Evolutionary conservation across 2,888 invertebrate genomes (phyloP), one percentile per base, ranked within the genome.

Genomic region (Amiota communis): DNA sequence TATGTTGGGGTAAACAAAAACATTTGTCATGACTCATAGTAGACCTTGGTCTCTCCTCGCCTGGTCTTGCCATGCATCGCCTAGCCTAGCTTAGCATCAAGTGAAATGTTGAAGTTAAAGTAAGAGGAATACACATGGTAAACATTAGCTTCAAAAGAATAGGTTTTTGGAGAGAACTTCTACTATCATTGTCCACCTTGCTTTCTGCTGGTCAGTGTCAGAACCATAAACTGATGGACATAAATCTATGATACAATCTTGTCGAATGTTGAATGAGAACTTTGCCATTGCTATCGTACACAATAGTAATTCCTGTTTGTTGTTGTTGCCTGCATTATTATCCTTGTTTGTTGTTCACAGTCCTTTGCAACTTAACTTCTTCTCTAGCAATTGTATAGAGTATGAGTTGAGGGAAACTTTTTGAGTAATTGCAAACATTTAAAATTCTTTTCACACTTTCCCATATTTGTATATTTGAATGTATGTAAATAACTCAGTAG

Each of bases 1-100:
- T 83, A 83, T 83, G 83, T 85, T 84, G 80, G 83, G 86, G 83
- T 83, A 83, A 83, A 83, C 83, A 83, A 83, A 83, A 84, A 83
- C 83, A 83, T 83, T 83, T 83, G 83, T 83, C 83, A 83, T 85
- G 81, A 79, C 48, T 53, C 53, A 53, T 53, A 2, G 36, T 6
- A 36, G 6, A 36, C 36, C 0, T 6, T 2, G 36, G 0, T 36
- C 23, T 36, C 36, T 2, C 36, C 36, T 6, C 36, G 6, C 36
- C 8, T 36, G 6, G 6, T 6, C 6, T 63, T 1, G 51, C 51
- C 23, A n/a, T n/a, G n/a, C n/a, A n/a, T 63, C 10, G 61, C 23
- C 3, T 36, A 63, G 36, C 8, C 53, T 53, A 3, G 53, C 3
- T 53, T 4, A 53, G 53, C n/a, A 53, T 12, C 53, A 53, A n/a